A percentile compares a stretch with the other conserved stretches of the same genome.
Evolutionary conservation across 2,113 vertebrate genomes (phyloP).

Genomic region (Picathartes gymnocephalus): DNA sequence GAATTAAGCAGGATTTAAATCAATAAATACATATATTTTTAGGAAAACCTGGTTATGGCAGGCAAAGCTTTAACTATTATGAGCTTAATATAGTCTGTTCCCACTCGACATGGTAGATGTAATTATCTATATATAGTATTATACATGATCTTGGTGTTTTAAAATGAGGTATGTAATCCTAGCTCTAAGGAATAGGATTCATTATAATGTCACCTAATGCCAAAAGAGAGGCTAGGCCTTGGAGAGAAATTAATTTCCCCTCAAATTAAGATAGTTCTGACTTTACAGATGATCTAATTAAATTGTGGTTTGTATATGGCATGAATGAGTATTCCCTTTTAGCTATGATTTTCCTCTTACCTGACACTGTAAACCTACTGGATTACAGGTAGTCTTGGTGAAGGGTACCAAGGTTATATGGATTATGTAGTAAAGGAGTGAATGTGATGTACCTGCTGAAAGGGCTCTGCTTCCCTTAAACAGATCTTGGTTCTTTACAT

Average conservation of each 20-base stretch:
- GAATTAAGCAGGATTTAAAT: background rate
- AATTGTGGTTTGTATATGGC: background rate
- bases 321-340: background rate
- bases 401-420: background rate
- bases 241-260: background rate
- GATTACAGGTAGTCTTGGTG: background rate
- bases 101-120: background rate
- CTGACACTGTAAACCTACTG: background rate
- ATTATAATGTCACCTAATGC: constrained; percentile 6
- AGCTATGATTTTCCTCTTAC: background rate
- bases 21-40: background rate
- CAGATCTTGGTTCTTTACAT: background rate
- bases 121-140: constrained; percentile 55
- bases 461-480: background rate
- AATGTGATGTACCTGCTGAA: background rate
- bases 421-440: background rate
- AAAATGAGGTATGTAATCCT: constrained; percentile 47
- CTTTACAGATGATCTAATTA: background rate
- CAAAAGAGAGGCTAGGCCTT: background rate
- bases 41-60: background rate
- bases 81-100: constrained; percentile 20
- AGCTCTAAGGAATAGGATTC: constrained; percentile 34
- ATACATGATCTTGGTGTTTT: constrained; percentile 30
- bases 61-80: constrained; percentile 24
- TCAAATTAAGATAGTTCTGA: background rate